Evolutionary conservation across 2,113 vertebrate species (phyloP).

Genomic region (Mesoclemmys tuberculata): DNA sequence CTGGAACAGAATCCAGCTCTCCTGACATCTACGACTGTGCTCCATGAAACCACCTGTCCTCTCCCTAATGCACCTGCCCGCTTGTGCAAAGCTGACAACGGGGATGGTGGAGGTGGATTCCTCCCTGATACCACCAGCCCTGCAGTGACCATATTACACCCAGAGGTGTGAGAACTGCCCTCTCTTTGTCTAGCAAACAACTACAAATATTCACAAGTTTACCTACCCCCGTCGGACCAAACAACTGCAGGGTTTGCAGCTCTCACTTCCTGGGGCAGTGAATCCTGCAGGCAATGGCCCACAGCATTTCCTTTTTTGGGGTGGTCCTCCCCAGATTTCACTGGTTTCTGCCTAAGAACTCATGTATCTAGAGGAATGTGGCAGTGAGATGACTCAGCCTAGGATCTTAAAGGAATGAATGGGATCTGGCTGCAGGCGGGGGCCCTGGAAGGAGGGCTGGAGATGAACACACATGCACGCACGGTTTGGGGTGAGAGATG

Average conservation of each 20-base stretch:
- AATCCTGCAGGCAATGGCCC: background rate
- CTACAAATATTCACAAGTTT: background rate
- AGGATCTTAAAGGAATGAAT: background rate
- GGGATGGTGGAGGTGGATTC: background rate
- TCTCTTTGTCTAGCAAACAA: background rate
- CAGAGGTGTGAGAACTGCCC: background rate
- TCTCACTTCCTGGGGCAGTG: background rate
- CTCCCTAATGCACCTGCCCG: background rate
- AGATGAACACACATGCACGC: accelerated
- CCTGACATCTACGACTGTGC: background rate
- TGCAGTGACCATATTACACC: background rate
- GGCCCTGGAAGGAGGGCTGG: background rate
- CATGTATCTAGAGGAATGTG: background rate
- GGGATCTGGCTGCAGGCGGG: background rate
- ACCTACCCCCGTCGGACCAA: background rate
- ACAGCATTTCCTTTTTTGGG: background rate
- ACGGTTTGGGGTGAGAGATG: background rate
- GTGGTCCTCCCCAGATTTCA: background rate
- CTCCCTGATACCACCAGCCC: background rate
- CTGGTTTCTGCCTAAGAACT: background rate
- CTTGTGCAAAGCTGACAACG: background rate
- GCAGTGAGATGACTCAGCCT: background rate
- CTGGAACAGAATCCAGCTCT: background rate
- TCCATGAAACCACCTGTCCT: background rate
- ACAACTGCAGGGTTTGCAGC: background rate